These are phyloP conservation scores for Morpho achilles DNA, from an alignment of 2,888 invertebrate species.

Conservation along the genomic window DNA sequence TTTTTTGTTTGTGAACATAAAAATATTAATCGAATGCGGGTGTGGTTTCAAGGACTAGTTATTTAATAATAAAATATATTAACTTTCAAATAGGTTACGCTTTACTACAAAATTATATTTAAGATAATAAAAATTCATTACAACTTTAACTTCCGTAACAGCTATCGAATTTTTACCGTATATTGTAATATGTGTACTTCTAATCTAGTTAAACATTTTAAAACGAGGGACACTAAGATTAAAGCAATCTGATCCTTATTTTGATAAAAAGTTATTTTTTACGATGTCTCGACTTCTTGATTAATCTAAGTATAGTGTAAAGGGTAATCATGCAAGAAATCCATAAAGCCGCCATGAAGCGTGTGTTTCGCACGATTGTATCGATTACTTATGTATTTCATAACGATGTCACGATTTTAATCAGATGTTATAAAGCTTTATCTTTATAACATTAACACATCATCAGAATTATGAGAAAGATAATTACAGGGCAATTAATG, in stretches of 20 bases:
- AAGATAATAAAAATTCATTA: too few species aligned
- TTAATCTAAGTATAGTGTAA: constrained; percentile 52
- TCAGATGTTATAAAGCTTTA: constrained; percentile 18
- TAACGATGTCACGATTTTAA: neutral
- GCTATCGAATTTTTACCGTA: too few species aligned
- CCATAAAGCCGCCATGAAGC: constrained; percentile 55
- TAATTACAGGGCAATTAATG: constrained; percentile 47
- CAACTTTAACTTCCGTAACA: too few species aligned
- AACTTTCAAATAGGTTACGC: too few species aligned
- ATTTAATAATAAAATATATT: too few species aligned
- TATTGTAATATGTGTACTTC: too few species aligned
- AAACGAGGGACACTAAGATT: constrained; percentile 31
- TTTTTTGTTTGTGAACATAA: constrained; percentile 20
- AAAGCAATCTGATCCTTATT: constrained; percentile 64
- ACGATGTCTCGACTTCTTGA: constrained; percentile 51
- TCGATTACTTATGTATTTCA: constrained; percentile 21
- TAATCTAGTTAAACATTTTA: too few species aligned
- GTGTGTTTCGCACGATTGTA: constrained; percentile 52
- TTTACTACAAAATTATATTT: too few species aligned
- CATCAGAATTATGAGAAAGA: constrained; percentile 39
- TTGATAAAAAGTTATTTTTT: constrained; percentile 60
- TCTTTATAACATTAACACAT: constrained; percentile 32
- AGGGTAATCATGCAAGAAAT: constrained; percentile 60
- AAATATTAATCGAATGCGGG: too few species aligned
- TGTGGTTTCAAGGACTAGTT: too few species aligned